phyloP scores from a whole-genome alignment of 2,888 invertebrate genomes.

The Ectobius pallidus region DNA sequence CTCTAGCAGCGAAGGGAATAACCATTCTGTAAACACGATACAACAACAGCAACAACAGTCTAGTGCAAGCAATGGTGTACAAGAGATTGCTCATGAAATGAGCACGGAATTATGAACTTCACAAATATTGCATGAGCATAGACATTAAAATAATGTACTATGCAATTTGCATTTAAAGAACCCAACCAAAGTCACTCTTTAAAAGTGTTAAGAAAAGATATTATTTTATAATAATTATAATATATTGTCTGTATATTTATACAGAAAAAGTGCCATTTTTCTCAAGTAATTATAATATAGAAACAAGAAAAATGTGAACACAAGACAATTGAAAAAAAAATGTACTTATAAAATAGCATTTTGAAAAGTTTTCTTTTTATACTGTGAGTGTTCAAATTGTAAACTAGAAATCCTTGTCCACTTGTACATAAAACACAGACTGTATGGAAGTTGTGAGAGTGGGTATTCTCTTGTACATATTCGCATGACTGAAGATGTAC shows the following conservation, averaged over 20 bases:
- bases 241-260: slow-evolving; percentile 5
- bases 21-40: slow-evolving; percentile 29
- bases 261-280: slow-evolving; percentile 24
- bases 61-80: slow-evolving; percentile 47
- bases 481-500: slow-evolving; percentile 24
- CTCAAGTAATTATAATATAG: neutral
- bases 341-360: neutral
- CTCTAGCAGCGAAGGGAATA: slow-evolving; percentile 3
- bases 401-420: neutral
- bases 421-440: neutral
- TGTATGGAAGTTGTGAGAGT: neutral
- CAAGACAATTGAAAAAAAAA: neutral
- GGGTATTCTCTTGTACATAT: slow-evolving; percentile 8
- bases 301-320: neutral
- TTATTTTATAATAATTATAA: neutral
- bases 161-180: neutral
- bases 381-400: neutral
- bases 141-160: neutral
- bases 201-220: neutral
- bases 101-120: slow-evolving; percentile 67
- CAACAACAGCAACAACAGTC: slow-evolving; percentile 47
- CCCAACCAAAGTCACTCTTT: neutral
- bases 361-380: neutral
- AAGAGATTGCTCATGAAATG: slow-evolving; percentile 60
- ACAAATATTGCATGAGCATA: neutral